Evolutionary conservation across 2,797 vertebrate species (phyloP).

Genomic region (Smutsia gigantea): DNA sequence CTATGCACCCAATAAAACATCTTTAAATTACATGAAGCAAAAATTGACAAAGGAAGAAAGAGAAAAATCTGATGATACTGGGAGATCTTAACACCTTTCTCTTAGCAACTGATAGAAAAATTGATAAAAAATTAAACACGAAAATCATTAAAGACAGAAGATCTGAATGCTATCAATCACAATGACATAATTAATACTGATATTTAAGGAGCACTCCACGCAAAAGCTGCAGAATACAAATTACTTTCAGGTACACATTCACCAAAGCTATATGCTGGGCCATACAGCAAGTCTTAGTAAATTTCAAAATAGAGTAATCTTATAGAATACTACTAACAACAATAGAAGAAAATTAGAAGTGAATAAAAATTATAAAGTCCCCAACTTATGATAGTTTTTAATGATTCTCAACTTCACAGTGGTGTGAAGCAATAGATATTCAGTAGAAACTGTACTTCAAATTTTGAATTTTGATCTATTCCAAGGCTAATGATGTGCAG

Average conservation of each 20-base stretch:
- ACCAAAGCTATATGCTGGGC: not conserved
- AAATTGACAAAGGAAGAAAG: not conserved
- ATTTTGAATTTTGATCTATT: not conserved
- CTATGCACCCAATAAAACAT: not conserved
- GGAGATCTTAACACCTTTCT: not conserved
- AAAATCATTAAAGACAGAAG: constrained; percentile 27
- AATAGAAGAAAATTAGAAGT: not conserved
- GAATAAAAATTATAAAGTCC: not conserved
- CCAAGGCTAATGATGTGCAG: not conserved
- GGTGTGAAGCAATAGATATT: not conserved
- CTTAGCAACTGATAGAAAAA: not conserved
- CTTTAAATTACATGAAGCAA: not conserved
- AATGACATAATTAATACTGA: not conserved
- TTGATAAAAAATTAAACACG: not conserved
- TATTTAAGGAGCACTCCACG: not conserved
- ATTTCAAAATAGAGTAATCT: not conserved
- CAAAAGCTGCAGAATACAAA: not conserved
- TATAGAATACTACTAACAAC: not conserved
- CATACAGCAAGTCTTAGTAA: not conserved
- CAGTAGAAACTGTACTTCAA: not conserved
- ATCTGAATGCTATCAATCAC: not conserved
- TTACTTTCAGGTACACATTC: not conserved
- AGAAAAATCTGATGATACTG: not conserved
- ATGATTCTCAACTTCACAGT: not conserved
- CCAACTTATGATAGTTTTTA: not conserved